These are phyloP conservation scores for Resseliella maxima DNA, from an alignment of 2,888 invertebrate genomes.

Conservation along the genomic window DNA sequence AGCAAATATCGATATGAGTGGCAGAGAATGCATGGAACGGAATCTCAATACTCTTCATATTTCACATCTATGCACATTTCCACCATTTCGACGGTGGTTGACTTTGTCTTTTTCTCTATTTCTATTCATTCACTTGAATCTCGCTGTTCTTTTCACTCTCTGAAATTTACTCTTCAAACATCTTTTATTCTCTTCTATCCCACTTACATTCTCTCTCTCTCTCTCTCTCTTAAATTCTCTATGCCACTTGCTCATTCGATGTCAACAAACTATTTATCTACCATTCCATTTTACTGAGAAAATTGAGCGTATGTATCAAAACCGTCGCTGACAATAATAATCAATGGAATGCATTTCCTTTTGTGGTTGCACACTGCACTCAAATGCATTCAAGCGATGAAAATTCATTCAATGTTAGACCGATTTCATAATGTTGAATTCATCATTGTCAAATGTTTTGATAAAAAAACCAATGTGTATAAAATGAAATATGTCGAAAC, in stretches of 20 bases:
- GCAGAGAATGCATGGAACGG: background rate
- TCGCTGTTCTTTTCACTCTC: background rate
- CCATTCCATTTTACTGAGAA: background rate
- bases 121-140: too few relatives aligned
- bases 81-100: too few relatives aligned
- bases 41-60: background rate
- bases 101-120: too few relatives aligned
- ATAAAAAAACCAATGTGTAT: too few relatives aligned
- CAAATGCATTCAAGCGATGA: background rate
- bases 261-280: background rate
- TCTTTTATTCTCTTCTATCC: background rate
- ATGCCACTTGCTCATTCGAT: too few relatives aligned
- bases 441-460: background rate
- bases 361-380: background rate
- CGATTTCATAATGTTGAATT: background rate
- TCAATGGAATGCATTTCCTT: conserved; percentile 42
- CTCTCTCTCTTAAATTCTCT: background rate
- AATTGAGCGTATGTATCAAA: background rate
- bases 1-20: background rate
- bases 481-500: conserved; percentile 13
- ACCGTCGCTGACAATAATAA: background rate
- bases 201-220: background rate
- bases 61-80: conserved; percentile 6
- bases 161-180: background rate
- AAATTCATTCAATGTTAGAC: conserved; percentile 14